Evolutionary conservation across 2,888 invertebrate species (phyloP).

Genomic region (Gymnocheta viridis): DNA sequence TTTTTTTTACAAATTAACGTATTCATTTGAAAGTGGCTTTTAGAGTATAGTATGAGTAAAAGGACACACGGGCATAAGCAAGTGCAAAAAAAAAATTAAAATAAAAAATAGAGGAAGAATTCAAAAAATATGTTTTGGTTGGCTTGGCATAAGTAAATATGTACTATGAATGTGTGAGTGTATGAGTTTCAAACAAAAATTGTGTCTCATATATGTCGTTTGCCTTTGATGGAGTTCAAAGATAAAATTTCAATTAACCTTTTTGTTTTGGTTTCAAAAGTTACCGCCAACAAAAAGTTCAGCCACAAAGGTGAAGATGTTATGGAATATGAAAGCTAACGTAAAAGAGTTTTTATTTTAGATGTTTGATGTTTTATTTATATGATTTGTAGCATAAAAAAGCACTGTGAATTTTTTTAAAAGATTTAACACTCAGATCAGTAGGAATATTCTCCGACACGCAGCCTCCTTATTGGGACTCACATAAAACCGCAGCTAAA

Average conservation of each 20-base stretch:
- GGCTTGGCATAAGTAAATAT: background rate
- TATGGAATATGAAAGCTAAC: background rate
- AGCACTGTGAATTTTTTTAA: background rate
- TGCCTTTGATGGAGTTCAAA: conserved; percentile 58
- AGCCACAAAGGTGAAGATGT: background rate
- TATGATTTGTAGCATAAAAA: no score
- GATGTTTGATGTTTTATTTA: background rate
- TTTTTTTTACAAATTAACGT: conserved; percentile 43
- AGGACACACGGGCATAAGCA: background rate
- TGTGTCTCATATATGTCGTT: background rate
- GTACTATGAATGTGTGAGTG: background rate
- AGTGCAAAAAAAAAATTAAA: background rate
- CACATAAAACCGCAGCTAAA: no score
- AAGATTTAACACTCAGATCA: no score
- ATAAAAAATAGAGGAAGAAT: background rate
- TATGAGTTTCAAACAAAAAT: background rate
- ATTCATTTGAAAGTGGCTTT: conserved; percentile 57
- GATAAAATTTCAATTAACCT: conserved; percentile 68
- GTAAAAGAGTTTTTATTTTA: background rate
- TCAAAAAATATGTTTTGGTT: background rate
- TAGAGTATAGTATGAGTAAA: conserved; percentile 4
- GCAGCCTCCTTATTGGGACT: no score
- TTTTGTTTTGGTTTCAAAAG: conserved; percentile 51
- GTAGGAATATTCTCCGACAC: no score
- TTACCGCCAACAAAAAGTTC: background rate